phyloP scores from a whole-genome alignment of 2,113 vertebrate genomes.

The Struthio camelus region DNA sequence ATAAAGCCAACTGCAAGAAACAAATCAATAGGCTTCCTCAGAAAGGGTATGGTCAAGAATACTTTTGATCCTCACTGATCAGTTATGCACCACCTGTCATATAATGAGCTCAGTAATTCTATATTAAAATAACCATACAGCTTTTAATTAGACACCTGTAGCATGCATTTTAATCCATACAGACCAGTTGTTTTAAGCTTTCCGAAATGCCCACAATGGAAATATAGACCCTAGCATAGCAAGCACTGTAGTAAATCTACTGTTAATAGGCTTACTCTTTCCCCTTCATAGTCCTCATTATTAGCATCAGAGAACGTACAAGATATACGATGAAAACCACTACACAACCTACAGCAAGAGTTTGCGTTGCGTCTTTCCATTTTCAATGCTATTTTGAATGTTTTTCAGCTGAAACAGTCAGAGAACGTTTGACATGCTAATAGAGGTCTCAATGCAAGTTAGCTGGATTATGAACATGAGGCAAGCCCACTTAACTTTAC shows the following conservation, averaged over 20 bases:
- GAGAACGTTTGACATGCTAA: neutral
- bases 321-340: neutral
- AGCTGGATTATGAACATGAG: neutral
- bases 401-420: neutral
- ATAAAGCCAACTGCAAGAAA: neutral
- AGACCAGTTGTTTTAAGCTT: constrained; percentile 24
- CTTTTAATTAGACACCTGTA: constrained; percentile 31
- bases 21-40: neutral
- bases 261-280: constrained; percentile 43
- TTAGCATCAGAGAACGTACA: neutral
- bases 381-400: neutral
- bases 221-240: constrained; percentile 3
- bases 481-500: neutral
- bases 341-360: neutral
- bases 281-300: neutral
- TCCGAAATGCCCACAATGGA: neutral
- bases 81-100: neutral
- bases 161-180: neutral
- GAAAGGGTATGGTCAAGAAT: neutral
- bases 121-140: constrained; percentile 11
- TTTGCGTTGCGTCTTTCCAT: neutral
- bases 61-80: neutral
- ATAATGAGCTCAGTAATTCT: neutral
- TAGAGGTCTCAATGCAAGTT: neutral
- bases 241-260: constrained; percentile 8